These are phyloP conservation scores for Heliconius nattereri DNA, from an alignment of 1,140 invertebrate genomes.

Conservation along the genomic window DNA sequence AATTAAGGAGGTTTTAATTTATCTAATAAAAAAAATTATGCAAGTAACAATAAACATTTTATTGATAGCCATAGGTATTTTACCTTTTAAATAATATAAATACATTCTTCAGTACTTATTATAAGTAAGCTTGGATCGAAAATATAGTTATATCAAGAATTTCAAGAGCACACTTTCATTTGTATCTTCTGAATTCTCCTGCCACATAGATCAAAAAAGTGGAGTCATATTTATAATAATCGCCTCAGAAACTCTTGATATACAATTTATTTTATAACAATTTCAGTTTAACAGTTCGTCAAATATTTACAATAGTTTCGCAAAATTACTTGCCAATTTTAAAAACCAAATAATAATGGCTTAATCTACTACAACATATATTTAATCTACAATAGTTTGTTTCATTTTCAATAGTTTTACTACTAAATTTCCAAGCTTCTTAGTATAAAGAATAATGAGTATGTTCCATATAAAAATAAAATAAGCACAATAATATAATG, in stretches of 20 bases:
- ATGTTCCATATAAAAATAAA: slow-evolving; percentile 11
- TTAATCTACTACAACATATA: slow-evolving; percentile 6
- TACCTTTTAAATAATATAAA: slow-evolving; percentile 72
- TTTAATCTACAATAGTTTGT: background rate
- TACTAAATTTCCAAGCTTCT: background rate
- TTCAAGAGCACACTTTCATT: background rate
- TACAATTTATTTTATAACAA: background rate
- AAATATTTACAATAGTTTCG: slow-evolving; percentile 10
- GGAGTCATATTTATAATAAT: background rate
- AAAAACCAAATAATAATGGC: background rate
- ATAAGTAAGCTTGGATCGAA: slow-evolving; percentile 11
- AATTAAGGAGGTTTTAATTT: too few species aligned
- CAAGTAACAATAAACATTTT: slow-evolving; percentile 72
- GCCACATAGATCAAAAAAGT: background rate
- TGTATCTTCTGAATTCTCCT: background rate
- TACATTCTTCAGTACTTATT: slow-evolving; percentile 56
- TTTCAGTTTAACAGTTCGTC: slow-evolving; percentile 2
- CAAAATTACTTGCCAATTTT: background rate
- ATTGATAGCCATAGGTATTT: slow-evolving; percentile 64
- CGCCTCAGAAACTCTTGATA: background rate
- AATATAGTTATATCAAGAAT: slow-evolving; percentile 12
- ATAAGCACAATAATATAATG: slow-evolving; percentile 2
- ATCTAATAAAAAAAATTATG: slow-evolving; percentile 24
- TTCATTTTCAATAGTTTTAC: background rate
- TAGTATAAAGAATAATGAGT: background rate